A percentile compares a stretch with the other conserved stretches of the same genome.
These are phyloP conservation scores for Spheniscus humboldti DNA, from an alignment of 2,797 vertebrate species.

Conservation along the genomic window DNA sequence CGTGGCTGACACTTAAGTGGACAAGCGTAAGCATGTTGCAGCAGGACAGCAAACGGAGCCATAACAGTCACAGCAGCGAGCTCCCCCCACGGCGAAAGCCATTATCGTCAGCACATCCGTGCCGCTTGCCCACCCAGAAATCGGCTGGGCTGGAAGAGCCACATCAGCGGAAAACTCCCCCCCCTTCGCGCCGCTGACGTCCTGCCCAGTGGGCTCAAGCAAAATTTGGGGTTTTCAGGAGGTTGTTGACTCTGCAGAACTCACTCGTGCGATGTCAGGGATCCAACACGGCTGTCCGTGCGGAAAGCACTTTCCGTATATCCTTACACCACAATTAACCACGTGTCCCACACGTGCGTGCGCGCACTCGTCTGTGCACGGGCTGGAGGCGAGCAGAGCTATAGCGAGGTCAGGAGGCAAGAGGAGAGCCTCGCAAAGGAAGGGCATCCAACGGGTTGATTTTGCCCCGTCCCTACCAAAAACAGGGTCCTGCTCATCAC, in stretches of 20 bases:
- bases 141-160: background rate
- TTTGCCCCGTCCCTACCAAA: background rate
- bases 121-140: background rate
- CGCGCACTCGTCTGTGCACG: fast-evolving
- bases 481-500: background rate
- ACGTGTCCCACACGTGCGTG: fast-evolving
- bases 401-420: background rate
- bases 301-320: fast-evolving
- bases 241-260: fast-evolving
- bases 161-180: background rate
- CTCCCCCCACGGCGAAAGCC: background rate
- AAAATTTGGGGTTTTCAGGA: background rate
- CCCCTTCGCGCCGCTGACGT: background rate
- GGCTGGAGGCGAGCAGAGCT: background rate
- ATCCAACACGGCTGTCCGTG: fast-evolving
- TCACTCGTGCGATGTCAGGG: fast-evolving
- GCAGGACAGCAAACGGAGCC: slow-evolving; percentile 45
- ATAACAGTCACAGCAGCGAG: background rate
- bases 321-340: fast-evolving
- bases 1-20: slow-evolving; percentile 47
- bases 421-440: background rate
- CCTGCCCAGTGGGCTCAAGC: fast-evolving
- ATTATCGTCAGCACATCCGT: background rate
- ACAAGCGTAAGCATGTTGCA: slow-evolving; percentile 10
- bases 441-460: fast-evolving